Percentiles rank a stretch among this genome's conserved stretches.
These are phyloP conservation scores for Chalcis sispes DNA, from an alignment of 2,888 invertebrate species.

Conservation along the genomic window DNA sequence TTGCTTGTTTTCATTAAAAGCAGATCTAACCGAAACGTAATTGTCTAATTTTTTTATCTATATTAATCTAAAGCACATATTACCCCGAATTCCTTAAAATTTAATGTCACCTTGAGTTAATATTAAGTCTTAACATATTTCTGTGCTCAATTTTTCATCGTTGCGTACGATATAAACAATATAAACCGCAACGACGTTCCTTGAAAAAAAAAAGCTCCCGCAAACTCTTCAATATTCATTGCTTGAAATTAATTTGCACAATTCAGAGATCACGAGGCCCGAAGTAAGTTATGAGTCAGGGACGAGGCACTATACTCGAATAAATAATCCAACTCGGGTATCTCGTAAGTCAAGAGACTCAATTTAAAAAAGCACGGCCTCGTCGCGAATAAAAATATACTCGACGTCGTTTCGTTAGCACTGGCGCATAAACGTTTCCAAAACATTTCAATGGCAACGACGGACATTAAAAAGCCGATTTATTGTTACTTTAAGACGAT, in stretches of 20 bases:
- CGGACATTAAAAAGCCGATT: too few relatives aligned
- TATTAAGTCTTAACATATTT: too few relatives aligned
- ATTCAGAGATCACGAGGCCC: neutral
- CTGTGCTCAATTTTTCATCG: too few relatives aligned
- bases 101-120: too few relatives aligned
- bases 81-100: too few relatives aligned
- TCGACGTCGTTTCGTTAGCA: neutral
- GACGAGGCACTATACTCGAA: neutral
- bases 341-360: neutral
- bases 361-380: conserved; percentile 8
- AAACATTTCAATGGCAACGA: neutral
- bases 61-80: too few relatives aligned
- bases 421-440: neutral
- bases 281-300: conserved; percentile 26
- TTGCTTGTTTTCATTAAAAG: too few relatives aligned
- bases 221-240: conserved; percentile 7
- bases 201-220: neutral
- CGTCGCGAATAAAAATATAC: conserved; percentile 15
- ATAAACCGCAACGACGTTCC: too few relatives aligned
- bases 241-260: conserved; percentile 22
- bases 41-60: too few relatives aligned
- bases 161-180: too few relatives aligned
- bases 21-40: too few relatives aligned
- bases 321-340: conserved; percentile 6
- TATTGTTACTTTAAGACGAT: too few relatives aligned